Base-by-base conservation (phyloP, 1,140 invertebrate species). In the Saccostrea glomerata region DNA sequence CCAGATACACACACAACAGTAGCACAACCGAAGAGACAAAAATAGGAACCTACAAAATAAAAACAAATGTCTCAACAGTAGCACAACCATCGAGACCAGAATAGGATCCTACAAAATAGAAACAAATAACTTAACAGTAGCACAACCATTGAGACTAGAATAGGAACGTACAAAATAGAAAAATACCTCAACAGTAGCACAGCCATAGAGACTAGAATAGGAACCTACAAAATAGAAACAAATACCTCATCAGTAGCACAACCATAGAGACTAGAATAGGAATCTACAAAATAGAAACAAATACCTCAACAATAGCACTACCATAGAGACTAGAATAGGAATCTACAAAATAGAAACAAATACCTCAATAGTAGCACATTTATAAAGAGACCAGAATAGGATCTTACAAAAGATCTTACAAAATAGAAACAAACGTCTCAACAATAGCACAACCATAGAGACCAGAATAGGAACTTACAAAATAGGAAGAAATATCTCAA, bases 1-100 rank as follows among this genome's bases (percentile, higher is more conserved):
- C 25, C 13, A 88, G 56, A 25, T 86, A 88, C 2, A 88, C 23
- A 30, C 66, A 73, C 23, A 60, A 54, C 1, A 86, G 12, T 4
- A 88, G 56, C 6, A 88, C 84, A 5, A 88, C 20, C 2, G 86
- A 20, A 1, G 87, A 66, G 0, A 85, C 30, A 12, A 88, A 9
- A 1, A 88, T 55, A 6, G 87, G 87, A 7, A 88, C 83, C 87
- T 88, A 25, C 20, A 88, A 85, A 15, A 77, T 54, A n/a, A 12
- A 77, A 30, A 13, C 13, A 13, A 4, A 11, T 20, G 58, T n/a
- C 40, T 47, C 20, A 55, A 36, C 4, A 85, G 13, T 15, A 88
- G 56, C 9, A 88, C 87, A 7, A 88, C 15, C 1, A 88, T 23
- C 0, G 86, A 60, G 1, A 84, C 15, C n/a, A 87, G 23, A 4